Evolutionary conservation across 2,797 vertebrate genomes (phyloP), one percentile per base, ranked within the genome.

Genomic region (Serranus cabrilla): DNA sequence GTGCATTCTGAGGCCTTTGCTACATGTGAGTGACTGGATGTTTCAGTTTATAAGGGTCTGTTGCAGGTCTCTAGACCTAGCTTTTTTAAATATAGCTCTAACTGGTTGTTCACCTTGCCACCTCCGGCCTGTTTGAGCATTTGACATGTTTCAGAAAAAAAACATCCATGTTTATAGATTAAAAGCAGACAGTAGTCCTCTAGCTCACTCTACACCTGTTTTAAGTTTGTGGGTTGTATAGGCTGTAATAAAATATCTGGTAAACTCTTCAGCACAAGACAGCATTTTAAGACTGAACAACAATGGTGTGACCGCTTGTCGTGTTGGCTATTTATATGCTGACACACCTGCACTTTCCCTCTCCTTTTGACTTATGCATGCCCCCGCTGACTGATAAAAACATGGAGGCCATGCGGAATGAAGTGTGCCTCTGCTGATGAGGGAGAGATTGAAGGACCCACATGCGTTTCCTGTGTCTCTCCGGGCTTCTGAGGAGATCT

Each of bases 401-500:
- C 86, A 88, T 63, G 77, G 90, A 91, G 89, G 92, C 91, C 92
- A 91, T 90, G 91, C 78, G 31, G 84, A 83, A 82, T 76, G 85
- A 92, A 90, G 87, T 73, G 89, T 76, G 90, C 87, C 89, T 87
- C 90, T 92, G 93, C 94, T 95, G 91, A 93, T 91, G 90, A 94
- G 90, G 87, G 87, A 82, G 78, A 86, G 84, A 88, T 72, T 91
- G 94, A 91, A 92, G 92, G 92, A 93, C 91, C 90, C 85, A 90
- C 92, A 93, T 76, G 80, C 85, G 76, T 94, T 95, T 94, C 94
- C 93, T 87, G 91, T 79, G 87, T 93, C 93, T 97, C 91, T 78
- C 79, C 71, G 92, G 93, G 90, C 88, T 88, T 92, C 92, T 94
- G 95, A 93, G 94, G 93, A 96, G 94, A 93, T 94, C 93, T 92